These are phyloP conservation scores for Endotricha flammealis DNA, from an alignment of 2,888 invertebrate species.

Conservation along the genomic window DNA sequence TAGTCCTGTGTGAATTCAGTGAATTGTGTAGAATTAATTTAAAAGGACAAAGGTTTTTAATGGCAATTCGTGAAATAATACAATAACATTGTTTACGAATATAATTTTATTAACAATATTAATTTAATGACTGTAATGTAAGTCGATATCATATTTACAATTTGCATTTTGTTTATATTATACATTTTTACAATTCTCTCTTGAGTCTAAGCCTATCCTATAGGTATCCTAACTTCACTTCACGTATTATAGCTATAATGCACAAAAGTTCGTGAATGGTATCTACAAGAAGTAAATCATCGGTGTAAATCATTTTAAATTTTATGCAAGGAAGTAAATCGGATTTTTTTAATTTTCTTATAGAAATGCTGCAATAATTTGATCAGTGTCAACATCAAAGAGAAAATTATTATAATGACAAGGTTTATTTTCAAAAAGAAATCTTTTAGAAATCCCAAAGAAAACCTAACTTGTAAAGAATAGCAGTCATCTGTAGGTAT, in stretches of 20 bases:
- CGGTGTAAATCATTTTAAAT: constrained; percentile 19
- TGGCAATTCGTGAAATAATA: constrained; percentile 41
- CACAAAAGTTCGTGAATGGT: constrained; percentile 21
- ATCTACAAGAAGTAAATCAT: constrained; percentile 17
- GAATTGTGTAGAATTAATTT: too few relatives aligned
- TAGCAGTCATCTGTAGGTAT: too few relatives aligned
- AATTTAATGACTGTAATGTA: constrained; percentile 76
- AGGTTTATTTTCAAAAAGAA: too few relatives aligned
- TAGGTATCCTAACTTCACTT: constrained; percentile 28
- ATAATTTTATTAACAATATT: constrained; percentile 79
- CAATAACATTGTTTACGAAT: constrained; percentile 66
- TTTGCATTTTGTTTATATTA: constrained; percentile 59
- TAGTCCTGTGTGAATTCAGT: neutral
- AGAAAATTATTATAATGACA: too few relatives aligned
- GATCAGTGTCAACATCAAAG: too few relatives aligned
- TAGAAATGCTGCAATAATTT: constrained; percentile 6
- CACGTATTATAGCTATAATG: constrained; percentile 23
- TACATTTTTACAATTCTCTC: constrained; percentile 75
- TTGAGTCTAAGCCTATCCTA: constrained; percentile 37
- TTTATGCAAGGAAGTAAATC: too few relatives aligned
- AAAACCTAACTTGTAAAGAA: too few relatives aligned
- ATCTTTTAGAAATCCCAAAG: too few relatives aligned
- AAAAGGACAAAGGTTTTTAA: too few relatives aligned
- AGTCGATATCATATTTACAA: constrained; percentile 76
- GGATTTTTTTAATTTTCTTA: neutral